Base-by-base conservation (phyloP, 2,797 vertebrate genomes). In the Enteromius fasciolatus region DNA sequence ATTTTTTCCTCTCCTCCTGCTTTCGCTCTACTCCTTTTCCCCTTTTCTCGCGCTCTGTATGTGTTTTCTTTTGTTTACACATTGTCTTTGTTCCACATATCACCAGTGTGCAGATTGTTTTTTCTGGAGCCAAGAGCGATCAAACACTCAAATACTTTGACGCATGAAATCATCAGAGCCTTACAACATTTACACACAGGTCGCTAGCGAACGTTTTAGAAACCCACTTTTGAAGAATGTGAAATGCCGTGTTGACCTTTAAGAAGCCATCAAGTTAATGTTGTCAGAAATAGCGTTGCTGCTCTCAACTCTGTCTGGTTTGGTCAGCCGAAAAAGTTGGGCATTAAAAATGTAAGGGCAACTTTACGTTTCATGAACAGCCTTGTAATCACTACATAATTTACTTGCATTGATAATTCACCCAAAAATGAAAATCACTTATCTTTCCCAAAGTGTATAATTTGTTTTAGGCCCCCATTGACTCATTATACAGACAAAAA, bases 21-120 rank as follows among this genome's bases (percentile, higher is more conserved):
- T 59, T 69, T 61, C 52, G 12, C 48, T 48, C 69, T 10, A 12
- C 39, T 66, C 18, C 25, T 64, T 72, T 72, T 20, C 75, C 33
- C 25, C 25, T 14, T 67, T 76, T n/a, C 50, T 78, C 39, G 41
- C 11, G 28, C 61, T 52, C 76, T 17, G 33, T 73, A 73, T 11
- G 31, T 31, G 50, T 73, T 73, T 79, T 46, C 25, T 80, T 52
- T 79, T 73, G 61, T 79, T 77, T 77, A 83, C 52, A 68, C 64
- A 36, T 48, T 36, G 39, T 76, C 74, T 77, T 83, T 83, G 81
- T 83, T 77, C 74, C 64, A 61, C 52, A 70, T 83, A 83, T 83
- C 81, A 70, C 28, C 52, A 39, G 14, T 33, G 25, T 61, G 50
- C 81, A 77, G 81, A 83, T 70, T 77, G 81, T 77, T 77, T 83